Evolutionary conservation across 2,797 vertebrate genomes (phyloP).

Genomic region (Acanthornis magna): DNA sequence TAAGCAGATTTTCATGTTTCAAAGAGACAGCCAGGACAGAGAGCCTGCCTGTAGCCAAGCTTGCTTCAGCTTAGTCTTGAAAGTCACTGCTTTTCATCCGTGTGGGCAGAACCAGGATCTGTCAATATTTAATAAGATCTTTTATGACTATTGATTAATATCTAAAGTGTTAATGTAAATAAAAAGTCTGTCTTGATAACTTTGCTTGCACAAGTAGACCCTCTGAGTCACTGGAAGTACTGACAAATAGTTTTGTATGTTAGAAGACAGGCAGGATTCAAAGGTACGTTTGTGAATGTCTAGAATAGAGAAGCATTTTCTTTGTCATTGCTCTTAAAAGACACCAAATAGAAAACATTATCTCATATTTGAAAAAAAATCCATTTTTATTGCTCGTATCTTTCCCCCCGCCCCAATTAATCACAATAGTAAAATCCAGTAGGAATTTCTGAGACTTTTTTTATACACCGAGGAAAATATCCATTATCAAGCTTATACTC

Average conservation of each 20-base stretch:
- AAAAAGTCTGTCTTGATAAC: not conserved
- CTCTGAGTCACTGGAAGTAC: not conserved
- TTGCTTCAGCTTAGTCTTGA: not conserved
- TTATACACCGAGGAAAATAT: not conserved
- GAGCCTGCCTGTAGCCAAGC: not conserved
- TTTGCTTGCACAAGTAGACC: not conserved
- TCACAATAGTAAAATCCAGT: not conserved
- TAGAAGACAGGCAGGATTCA: not conserved
- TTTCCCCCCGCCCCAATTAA: rapidly evolving
- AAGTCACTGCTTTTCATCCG: not conserved
- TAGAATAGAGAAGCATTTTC: not conserved
- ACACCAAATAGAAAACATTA: not conserved
- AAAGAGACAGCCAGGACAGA: slow-evolving; percentile 4
- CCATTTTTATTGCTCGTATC: not conserved
- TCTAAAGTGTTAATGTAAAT: not conserved
- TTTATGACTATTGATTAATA: not conserved
- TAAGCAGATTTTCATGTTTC: slow-evolving; percentile 20
- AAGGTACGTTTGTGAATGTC: not conserved
- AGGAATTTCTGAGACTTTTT: not conserved
- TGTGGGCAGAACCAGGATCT: not conserved
- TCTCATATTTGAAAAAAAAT: not conserved
- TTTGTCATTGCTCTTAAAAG: not conserved
- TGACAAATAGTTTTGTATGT: not conserved
- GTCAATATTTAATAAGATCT: not conserved
- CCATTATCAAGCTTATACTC: not conserved